These are phyloP conservation scores for Ferrisia virgata DNA, from an alignment of 2,888 invertebrate species.

Conservation along the genomic window DNA sequence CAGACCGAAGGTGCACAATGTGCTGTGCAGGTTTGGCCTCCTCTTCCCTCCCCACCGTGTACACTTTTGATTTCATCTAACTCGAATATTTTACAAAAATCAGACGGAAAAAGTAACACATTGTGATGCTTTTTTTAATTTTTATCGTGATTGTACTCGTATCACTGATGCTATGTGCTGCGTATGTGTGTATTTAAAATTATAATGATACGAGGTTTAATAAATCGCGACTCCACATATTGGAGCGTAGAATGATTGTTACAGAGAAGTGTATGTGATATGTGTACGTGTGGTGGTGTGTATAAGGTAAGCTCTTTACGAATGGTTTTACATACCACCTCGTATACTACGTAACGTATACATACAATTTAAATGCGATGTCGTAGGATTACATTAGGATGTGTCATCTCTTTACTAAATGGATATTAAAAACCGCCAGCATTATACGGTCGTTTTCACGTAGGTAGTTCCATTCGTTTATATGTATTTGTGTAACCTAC, in stretches of 20 bases:
- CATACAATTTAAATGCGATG: neutral
- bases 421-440: neutral
- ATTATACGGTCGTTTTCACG: neutral
- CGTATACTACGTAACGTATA: too few relatives aligned
- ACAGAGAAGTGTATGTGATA: too few relatives aligned
- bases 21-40: too few relatives aligned
- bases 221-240: neutral
- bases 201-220: neutral
- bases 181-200: neutral
- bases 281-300: too few relatives aligned
- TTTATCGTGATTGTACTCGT: too few relatives aligned
- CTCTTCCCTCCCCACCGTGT: too few relatives aligned
- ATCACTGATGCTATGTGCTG: neutral
- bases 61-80: too few relatives aligned
- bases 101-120: too few relatives aligned
- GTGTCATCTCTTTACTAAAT: slow-evolving; percentile 12
- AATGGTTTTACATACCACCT: neutral
- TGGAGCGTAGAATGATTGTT: neutral
- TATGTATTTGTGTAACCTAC: too few relatives aligned
- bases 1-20: too few relatives aligned
- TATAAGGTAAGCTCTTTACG: neutral
- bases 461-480: neutral
- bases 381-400: neutral
- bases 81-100: too few relatives aligned
- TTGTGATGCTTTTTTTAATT: too few relatives aligned